Conservation (phyloP, 1,140 invertebrate species). For the Pogonomyrmex californicus region DNA sequence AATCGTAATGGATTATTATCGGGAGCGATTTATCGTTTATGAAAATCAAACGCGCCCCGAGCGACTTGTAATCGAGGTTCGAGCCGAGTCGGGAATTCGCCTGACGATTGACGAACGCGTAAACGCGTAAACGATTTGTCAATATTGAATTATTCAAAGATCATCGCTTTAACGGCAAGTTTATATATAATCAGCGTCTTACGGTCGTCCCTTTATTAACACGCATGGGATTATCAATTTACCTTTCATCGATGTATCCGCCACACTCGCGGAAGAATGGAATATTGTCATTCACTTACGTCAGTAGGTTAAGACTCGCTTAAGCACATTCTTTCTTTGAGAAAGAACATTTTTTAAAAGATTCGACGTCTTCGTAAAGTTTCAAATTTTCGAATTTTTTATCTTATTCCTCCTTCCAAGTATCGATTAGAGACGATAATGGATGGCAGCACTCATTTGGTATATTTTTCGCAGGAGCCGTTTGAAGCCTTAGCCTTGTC, state of each 20-base stretch:
- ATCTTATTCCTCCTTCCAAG: too few relatives aligned
- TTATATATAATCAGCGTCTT: neutral
- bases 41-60: conserved; percentile 18
- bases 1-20: conserved; percentile 60
- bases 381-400: neutral
- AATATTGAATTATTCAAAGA: conserved; percentile 33
- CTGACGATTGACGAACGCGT: neutral
- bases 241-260: neutral
- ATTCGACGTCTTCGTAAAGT: neutral
- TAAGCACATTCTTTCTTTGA: neutral
- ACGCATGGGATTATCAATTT: neutral
- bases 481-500: neutral
- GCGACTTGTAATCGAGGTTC: conserved; percentile 32
- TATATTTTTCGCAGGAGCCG: conserved; percentile 3
- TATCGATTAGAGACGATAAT: conserved; percentile 21
- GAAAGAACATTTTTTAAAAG: neutral
- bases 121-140: conserved; percentile 31
- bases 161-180: neutral
- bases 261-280: neutral
- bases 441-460: neutral
- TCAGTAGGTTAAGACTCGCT: neutral
- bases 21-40: conserved; percentile 50
- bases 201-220: neutral
- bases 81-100: neutral
- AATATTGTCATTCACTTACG: neutral